Percentiles rank a stretch among this genome's conserved stretches.
These are phyloP conservation scores for Pemphredon lugubris DNA, from an alignment of 2,888 invertebrate genomes.

Conservation along the genomic window DNA sequence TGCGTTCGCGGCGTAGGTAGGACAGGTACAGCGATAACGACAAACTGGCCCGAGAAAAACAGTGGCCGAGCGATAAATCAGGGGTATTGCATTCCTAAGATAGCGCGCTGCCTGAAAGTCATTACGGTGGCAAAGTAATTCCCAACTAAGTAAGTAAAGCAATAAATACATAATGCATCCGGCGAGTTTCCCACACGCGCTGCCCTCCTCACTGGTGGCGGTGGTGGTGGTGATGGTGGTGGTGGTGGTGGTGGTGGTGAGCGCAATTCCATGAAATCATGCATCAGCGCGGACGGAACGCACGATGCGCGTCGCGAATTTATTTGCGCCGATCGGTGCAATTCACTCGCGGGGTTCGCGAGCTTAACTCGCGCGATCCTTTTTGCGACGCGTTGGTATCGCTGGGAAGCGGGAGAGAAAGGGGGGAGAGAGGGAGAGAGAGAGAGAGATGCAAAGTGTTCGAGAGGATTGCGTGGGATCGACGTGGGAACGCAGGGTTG, in stretches of 20 bases:
- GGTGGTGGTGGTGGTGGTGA: constrained; percentile 3
- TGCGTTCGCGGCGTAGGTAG: constrained; percentile 9
- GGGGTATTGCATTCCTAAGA: constrained; percentile 70
- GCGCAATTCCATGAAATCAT: constrained; percentile 76
- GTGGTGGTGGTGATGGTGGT: constrained; percentile 8
- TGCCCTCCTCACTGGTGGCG: too few relatives aligned
- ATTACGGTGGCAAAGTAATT: constrained; percentile 78
- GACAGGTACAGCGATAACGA: constrained; percentile 59
- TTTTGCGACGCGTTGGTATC: too few relatives aligned
- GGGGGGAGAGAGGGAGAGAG: too few relatives aligned
- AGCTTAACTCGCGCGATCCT: constrained; percentile 38
- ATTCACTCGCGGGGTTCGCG: constrained; percentile 31
- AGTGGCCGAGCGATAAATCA: constrained; percentile 67
- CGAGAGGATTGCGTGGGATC: too few relatives aligned
- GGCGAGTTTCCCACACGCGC: constrained; percentile 75
- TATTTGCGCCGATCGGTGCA: constrained; percentile 66
- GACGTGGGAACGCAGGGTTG: too few relatives aligned
- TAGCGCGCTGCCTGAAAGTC: constrained; percentile 71
- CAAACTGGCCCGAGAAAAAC: constrained; percentile 66
- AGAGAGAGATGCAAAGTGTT: too few relatives aligned
- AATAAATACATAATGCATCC: constrained; percentile 79
- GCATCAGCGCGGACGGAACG: constrained; percentile 64
- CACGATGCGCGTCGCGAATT: constrained; percentile 66
- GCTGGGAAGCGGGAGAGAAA: too few relatives aligned
- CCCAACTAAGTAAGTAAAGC: constrained; percentile 78